Conservation (phyloP, 2,797 vertebrate genomes). For the Avahi laniger region DNA sequence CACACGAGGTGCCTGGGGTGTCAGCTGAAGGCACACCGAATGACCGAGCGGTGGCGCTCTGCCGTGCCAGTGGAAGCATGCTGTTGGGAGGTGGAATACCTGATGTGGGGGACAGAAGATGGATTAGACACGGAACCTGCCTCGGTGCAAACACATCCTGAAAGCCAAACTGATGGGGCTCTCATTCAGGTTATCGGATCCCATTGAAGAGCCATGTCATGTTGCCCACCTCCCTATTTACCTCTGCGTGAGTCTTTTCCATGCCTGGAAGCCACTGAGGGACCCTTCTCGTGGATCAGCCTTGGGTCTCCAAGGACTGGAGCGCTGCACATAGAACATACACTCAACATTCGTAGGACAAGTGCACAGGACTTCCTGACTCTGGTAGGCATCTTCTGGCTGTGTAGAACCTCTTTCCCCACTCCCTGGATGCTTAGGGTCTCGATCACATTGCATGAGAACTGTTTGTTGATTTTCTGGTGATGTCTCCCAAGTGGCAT, state of each 20-base stretch:
- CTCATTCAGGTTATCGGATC: not conserved
- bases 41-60: too few species aligned
- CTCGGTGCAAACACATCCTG: not conserved
- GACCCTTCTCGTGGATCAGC: not conserved
- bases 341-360: not conserved
- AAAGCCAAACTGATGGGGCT: rapidly evolving
- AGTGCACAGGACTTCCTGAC: not conserved
- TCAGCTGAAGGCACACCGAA: not conserved
- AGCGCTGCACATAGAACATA: rapidly evolving
- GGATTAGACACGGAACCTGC: not conserved
- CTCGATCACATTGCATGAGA: not conserved
- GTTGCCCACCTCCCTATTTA: not conserved
- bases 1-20: not conserved
- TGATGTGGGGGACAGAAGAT: not conserved
- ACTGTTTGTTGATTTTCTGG: conserved; percentile 45
- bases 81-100: not conserved
- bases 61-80: rapidly evolving
- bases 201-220: not conserved
- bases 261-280: not conserved
- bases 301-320: not conserved
- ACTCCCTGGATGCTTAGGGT: not conserved
- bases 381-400: not conserved
- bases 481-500: conserved; percentile 26
- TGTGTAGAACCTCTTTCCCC: not conserved
- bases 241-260: not conserved